Conservation (phyloP, 2,888 invertebrate genomes). For the Leptopterna dolabrata region DNA sequence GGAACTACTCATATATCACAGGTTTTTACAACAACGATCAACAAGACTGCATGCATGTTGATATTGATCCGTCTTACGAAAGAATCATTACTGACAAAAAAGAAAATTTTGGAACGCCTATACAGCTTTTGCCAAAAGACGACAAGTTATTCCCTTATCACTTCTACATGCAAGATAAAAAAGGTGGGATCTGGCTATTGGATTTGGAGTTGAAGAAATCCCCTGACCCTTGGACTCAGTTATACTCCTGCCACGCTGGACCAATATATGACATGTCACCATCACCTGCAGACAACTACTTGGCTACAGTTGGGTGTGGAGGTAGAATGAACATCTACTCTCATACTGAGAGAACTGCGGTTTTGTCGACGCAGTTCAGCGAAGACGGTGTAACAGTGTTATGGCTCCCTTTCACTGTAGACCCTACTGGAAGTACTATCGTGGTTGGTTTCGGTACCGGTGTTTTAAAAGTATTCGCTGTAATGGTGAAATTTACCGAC, state of each 20-base stretch:
- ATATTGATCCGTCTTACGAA: slow-evolving; percentile 42
- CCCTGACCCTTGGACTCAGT: slow-evolving; percentile 63
- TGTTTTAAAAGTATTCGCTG: background rate
- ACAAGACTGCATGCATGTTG: background rate
- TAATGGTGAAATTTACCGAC: background rate
- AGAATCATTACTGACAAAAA: background rate
- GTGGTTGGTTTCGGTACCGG: slow-evolving; percentile 18
- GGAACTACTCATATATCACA: slow-evolving; percentile 88
- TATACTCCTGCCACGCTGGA: slow-evolving; percentile 82
- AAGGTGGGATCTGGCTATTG: slow-evolving; percentile 83
- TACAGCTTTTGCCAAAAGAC: slow-evolving; percentile 27
- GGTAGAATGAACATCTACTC: slow-evolving; percentile 81
- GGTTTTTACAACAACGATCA: slow-evolving; percentile 24
- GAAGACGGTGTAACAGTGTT: slow-evolving; percentile 70
- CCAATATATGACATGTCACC: slow-evolving; percentile 76
- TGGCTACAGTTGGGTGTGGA: slow-evolving; percentile 79
- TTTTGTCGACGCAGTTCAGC: slow-evolving; percentile 74
- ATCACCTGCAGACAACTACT: slow-evolving; percentile 76
- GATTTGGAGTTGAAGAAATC: slow-evolving; percentile 72
- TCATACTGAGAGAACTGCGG: slow-evolving; percentile 72
- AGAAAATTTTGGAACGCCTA: background rate
- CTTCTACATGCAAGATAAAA: slow-evolving; percentile 76
- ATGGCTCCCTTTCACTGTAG: slow-evolving; percentile 79
- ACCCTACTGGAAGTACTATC: background rate
- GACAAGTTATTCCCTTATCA: background rate